Base-by-base conservation (phyloP, 1,140 invertebrate species). In the Neuroterus valhalla region DNA sequence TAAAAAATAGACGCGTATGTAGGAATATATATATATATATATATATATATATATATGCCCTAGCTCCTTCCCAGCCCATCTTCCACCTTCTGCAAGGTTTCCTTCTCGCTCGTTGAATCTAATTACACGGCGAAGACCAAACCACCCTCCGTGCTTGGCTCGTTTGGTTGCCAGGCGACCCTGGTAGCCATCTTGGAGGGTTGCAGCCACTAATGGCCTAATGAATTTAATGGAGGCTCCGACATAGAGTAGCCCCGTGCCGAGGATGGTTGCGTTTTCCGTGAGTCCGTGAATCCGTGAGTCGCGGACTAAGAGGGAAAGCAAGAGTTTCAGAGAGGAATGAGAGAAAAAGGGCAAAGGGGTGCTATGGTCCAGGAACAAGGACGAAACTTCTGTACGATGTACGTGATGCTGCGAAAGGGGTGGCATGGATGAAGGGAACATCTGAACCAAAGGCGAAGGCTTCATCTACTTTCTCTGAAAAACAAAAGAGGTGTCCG, bases 141-240 rank as follows among this genome's bases (percentile, higher is more conserved):
- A 77, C 84, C 83, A 78, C 80, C 74, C 76, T 75, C 75, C 74
- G 77, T 76, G 75, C 76, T 81, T 81, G 77, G 75, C 81, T 77
- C 71, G 76, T 82, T 81, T 66, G 80, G 88, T 90, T 89, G 88
- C 89, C 87, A 88, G 71, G 88, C 88, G 86, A 89, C 88, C 82
- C 77, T 77, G 87, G 89, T 82, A 85, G 89, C 89, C 88, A 90
- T 89, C 88, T 90, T 90, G 88, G 88, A 89, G 88, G 88, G 87
- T 89, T 89, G 88, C 87, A 89, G 88, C 88, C 88, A 90, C 88
- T 90, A 90, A 90, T 90, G 88, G 89, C 87, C 89, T 90, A 90
- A 90, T 90, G 89, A 90, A 90, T 90, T 90, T 90, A 90, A 90
- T 89, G 88, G 89, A 89, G 87, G 88, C 84, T 86, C 85, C 86